Evolutionary conservation across 2,888 invertebrate species (phyloP).

Genomic region (Ochlodes sylvanus): DNA sequence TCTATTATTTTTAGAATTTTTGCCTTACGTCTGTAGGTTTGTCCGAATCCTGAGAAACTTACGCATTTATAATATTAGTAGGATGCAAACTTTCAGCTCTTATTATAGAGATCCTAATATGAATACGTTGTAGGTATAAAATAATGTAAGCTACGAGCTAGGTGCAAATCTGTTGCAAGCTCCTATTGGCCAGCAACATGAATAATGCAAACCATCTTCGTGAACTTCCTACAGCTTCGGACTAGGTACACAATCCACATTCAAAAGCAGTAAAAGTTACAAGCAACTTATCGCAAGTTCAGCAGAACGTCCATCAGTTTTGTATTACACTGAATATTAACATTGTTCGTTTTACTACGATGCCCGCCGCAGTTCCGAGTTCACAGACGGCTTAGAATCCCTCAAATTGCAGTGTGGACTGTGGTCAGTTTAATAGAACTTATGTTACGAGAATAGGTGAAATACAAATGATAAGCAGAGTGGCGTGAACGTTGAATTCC

Average conservation of each 20-base stretch:
- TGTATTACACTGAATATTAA: slow-evolving; percentile 2
- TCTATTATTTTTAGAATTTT: too few species aligned
- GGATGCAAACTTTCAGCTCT: too few species aligned
- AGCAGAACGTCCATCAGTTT: slow-evolving; percentile 1
- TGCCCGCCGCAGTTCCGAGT: background rate
- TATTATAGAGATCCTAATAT: too few species aligned
- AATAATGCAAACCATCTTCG: slow-evolving; percentile 4
- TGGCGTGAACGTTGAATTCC: too few species aligned
- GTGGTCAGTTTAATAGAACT: too few species aligned
- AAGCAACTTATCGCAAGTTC: slow-evolving; percentile 1
- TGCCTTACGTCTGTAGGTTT: too few species aligned
- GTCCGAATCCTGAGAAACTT: too few species aligned
- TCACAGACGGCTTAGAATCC: slow-evolving; percentile 1
- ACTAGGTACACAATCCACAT: background rate
- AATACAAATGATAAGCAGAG: too few species aligned
- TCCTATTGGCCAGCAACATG: background rate
- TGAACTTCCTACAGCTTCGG: background rate
- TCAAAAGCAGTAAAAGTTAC: slow-evolving; percentile 7
- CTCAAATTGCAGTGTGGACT: background rate
- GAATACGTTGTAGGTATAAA: too few species aligned
- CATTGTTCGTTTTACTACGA: background rate
- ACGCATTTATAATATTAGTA: too few species aligned
- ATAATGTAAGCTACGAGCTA: background rate
- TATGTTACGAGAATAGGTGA: too few species aligned
- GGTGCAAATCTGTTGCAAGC: slow-evolving; percentile 4